Evolutionary conservation across 1,140 invertebrate species (phyloP), one percentile per base, ranked within the genome.

Genomic region (Danaus plexippus): DNA sequence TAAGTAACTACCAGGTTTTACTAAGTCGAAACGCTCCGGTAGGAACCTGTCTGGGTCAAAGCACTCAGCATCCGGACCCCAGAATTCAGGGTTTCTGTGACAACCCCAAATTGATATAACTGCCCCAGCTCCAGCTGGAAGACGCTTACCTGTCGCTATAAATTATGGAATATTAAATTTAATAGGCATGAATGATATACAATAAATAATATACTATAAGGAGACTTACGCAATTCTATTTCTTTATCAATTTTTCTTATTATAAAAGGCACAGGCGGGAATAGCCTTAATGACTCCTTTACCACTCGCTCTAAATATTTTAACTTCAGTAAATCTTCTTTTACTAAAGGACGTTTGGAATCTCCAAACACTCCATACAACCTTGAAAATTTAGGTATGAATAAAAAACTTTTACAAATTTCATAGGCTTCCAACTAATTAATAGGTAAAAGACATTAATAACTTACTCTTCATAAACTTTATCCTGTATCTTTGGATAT

Each of bases 261-360:
- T 42, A 85, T 69, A 51, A 82, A 80, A 18, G 81, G 81, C 9
- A 92, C 92, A 0, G 92, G 89, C 1, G 93, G 92, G 76, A 89
- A 92, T 10, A 93, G 67, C 43, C 93, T 83, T 10, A 94, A 71
- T 0, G 90, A 86, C 77, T 94, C 93, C 77, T 94, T 94, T 10
- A 94, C 89, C 15, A 92, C 90, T 72, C 90, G 88, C 59, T 94
- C 93, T 57, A 93, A 71, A 67, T 93, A 94, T 71, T 91, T 91
- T 50, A 94, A 66, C 44, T 92, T 68, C 1, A 41, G 7, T 9
- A 82, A 64, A 59, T 85, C 81, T 22, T 80, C 79, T 52, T 80
- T 82, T 5, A 66, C 64, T 47, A 81, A 51, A 9, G 64, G 66
- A 22, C 78, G 63, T 10, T 79, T 64, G 1, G 74, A 68, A 48